phyloP scores from a whole-genome alignment of 2,113 vertebrate genomes.

The Sialia sialis region DNA sequence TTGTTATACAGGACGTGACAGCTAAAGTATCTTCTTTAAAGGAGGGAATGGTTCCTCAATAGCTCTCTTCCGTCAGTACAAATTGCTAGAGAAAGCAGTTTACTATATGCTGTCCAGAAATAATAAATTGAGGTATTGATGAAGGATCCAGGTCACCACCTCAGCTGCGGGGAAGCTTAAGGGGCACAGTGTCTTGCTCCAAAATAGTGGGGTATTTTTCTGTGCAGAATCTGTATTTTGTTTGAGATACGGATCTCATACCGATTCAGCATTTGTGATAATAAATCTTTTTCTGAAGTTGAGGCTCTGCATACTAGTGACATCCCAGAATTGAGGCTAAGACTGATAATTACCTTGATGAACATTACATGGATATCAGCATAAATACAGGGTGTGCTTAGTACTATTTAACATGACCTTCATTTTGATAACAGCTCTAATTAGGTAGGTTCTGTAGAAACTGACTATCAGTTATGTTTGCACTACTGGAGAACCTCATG shows the following conservation, averaged over 20 bases:
- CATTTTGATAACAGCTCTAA: slow-evolving; percentile 51
- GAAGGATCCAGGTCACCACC: neutral
- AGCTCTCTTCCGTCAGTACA: neutral
- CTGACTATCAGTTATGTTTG: neutral
- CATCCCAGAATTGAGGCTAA: slow-evolving; percentile 41
- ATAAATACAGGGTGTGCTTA: slow-evolving; percentile 49
- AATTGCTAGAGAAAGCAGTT: slow-evolving; percentile 8
- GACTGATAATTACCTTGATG: slow-evolving; percentile 64
- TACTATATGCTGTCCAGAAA: neutral
- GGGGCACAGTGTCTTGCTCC: neutral
- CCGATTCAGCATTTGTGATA: slow-evolving; percentile 31
- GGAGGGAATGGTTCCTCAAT: neutral
- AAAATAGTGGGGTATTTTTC: neutral
- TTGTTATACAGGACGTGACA: slow-evolving; percentile 2
- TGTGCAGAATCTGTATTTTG: neutral
- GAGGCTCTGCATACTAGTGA: slow-evolving; percentile 54
- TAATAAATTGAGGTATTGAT: slow-evolving; percentile 18
- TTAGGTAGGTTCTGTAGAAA: slow-evolving; percentile 2
- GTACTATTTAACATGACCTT: slow-evolving; percentile 62
- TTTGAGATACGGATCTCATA: neutral
- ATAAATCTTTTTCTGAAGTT: slow-evolving; percentile 57
- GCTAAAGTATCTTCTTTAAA: slow-evolving; percentile 12
- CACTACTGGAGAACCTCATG: neutral
- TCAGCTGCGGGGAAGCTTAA: neutral
- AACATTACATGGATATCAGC: slow-evolving; percentile 61